Evolutionary conservation across 2,113 vertebrate genomes (phyloP), one percentile per base, ranked within the genome.

Genomic region (Hemiprocne comata): DNA sequence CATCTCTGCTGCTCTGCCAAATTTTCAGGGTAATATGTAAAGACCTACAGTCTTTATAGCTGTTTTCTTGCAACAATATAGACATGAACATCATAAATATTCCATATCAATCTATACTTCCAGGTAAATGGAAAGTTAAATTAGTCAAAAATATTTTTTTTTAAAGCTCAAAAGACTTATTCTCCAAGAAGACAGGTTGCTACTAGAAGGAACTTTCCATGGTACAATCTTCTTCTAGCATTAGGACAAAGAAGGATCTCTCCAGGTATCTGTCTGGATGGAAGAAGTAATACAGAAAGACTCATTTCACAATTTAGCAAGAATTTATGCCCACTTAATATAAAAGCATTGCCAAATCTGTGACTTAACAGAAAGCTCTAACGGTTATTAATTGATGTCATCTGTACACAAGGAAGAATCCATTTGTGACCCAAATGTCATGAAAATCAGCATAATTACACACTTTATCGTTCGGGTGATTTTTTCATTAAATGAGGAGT

Each of bases 361-460:
- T 93, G 70, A 65, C 90, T 95, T 94, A 95, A 79, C 84, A 97
- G 95, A 96, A 94, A 95, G 89, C 87, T 95, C 17, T 95, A 97
- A 94, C 4, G 0, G 14, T 67, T 95, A 98, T 96, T 97, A 98
- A 98, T 94, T 97, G 87, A 25, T 98, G 96, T 95, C 97, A 97
- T 95, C 89, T 54, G 94, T 96, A 96, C 86, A 97, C 94, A 96
- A 95, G 89, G 66, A 95, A 97, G 96, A 97, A 98, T 97, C 98
- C 96, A 98, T 98, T 98, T 98, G 95, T 97, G 96, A 97, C 98
- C 97, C 79, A 34, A 54, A 90, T 94, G 97, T 97, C 97, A 97
- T 61, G 82, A 95, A 98, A 98, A 97, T 97, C 97, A 98, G 87
- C 96, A 97, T 98, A 98, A 98, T 98, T 98, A 97, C 84, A 96